These are phyloP conservation scores for Thecocarcelia acutangulata DNA, from an alignment of 2,888 invertebrate species.

Conservation along the genomic window DNA sequence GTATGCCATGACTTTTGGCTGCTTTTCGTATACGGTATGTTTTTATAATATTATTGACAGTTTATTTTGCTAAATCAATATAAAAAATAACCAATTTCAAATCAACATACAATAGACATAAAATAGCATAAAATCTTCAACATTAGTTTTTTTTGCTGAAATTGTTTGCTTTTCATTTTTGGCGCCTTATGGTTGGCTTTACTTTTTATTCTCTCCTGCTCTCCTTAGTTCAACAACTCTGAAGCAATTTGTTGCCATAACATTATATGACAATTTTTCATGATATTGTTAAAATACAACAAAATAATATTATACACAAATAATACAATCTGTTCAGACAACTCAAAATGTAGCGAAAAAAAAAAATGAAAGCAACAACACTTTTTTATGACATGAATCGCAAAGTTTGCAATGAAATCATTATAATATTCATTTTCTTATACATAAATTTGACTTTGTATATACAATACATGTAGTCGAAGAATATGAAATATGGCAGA, in stretches of 20 bases:
- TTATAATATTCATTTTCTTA: background rate
- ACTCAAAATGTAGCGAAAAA: slow-evolving; percentile 4
- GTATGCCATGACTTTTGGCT: slow-evolving; percentile 16
- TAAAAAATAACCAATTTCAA: slow-evolving; percentile 30
- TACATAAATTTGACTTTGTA: background rate
- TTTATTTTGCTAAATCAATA: slow-evolving; percentile 36
- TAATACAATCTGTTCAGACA: slow-evolving; percentile 16
- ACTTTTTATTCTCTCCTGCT: background rate
- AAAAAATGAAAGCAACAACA: background rate
- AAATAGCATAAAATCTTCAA: slow-evolving; percentile 6
- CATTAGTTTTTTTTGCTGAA: background rate
- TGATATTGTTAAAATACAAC: slow-evolving; percentile 39
- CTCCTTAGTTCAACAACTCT: slow-evolving; percentile 8
- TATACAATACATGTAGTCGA: background rate
- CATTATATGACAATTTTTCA: slow-evolving; percentile 61
- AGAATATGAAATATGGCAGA: background rate
- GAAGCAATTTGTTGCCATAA: slow-evolving; percentile 54
- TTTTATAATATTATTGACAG: background rate
- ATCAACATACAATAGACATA: slow-evolving; percentile 37
- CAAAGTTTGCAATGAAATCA: slow-evolving; percentile 49
- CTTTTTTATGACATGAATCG: slow-evolving; percentile 44
- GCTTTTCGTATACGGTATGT: background rate
- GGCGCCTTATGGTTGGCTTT: slow-evolving; percentile 39
- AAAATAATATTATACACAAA: slow-evolving; percentile 23
- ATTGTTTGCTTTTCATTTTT: slow-evolving; percentile 4